Evolutionary conservation across 2,113 vertebrate species (phyloP).

Genomic region (Climacteris rufus): DNA sequence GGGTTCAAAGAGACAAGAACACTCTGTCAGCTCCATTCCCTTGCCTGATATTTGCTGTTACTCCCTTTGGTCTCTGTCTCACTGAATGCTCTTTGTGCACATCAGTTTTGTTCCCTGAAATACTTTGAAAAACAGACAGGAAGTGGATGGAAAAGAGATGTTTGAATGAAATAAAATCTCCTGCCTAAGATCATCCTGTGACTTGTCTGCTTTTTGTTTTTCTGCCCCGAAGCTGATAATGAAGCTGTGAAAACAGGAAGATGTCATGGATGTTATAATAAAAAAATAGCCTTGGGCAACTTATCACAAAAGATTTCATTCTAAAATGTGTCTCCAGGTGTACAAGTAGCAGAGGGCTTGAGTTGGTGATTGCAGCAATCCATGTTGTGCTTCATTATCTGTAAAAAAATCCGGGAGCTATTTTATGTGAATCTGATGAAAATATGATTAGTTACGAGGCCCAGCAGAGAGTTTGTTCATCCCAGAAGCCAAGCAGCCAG

Average conservation of each 20-base stretch:
- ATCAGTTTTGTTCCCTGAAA: conserved; percentile 11
- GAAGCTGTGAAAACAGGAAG: not conserved
- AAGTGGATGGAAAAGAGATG: not conserved
- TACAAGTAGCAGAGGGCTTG: not conserved
- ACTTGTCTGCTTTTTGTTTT: conserved; percentile 4
- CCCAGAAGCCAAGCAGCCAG: not conserved
- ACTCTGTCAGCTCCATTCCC: not conserved
- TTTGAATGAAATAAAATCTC: conserved; percentile 13
- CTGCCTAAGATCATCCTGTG: not conserved
- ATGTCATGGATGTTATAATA: not conserved
- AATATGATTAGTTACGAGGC: not conserved
- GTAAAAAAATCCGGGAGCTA: not conserved
- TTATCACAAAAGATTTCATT: not conserved
- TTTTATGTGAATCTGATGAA: not conserved
- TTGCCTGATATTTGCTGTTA: not conserved
- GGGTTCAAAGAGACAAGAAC: not conserved
- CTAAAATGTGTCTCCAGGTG: not conserved
- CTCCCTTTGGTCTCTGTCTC: not conserved
- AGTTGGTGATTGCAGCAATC: not conserved
- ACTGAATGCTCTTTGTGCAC: not conserved
- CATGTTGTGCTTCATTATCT: not conserved
- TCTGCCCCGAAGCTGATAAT: not conserved
- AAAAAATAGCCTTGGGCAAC: not conserved
- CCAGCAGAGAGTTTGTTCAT: not conserved
- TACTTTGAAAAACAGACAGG: not conserved